Evolutionary conservation across 2,888 invertebrate genomes (phyloP), one percentile per base, ranked within the genome.

Genomic region (Dynastes hyllus): DNA sequence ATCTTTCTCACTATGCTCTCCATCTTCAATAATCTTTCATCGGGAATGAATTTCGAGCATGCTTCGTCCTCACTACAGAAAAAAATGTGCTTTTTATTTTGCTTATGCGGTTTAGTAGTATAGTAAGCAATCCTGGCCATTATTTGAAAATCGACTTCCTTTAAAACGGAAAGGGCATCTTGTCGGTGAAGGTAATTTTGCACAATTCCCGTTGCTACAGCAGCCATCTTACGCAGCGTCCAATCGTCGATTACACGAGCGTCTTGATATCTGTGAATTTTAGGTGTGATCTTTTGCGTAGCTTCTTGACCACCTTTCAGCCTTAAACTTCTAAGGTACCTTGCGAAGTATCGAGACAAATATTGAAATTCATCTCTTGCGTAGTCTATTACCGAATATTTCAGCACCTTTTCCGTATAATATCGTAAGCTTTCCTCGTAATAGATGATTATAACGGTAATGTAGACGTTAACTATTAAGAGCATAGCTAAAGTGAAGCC

Each of bases 401-500:
- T 51, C 16, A 63, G 16, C 9, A 32, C 32, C 22, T 45, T 58
- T 22, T 76, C 27, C 0, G 70, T 32, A 9, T 67, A 75, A 50
- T 70, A 78, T 32, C 63, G 45, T 16, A 70, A n/a, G 37, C 78
- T 76, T 27, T 80, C 76, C 65, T 78, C 80, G 63, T 80, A 80
- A 40, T 78, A 53, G 1, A 78, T 67, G n/a, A 78, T 80, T 8
- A 80, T 78, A 29, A 80, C 70, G 2, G 80, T 78, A 16, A 80
- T 78, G 55, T 80, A 80, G 8, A 76, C 50, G 63, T 76, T 78
- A 16, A 78, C 37, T 40, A 83, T 77, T 11, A 80, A 53, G 16
- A 82, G 8, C 27, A 80, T 81, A 4, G 76, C 66, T 2, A 83
- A 32, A 51, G 80, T 78, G 70, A 81, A 84, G 1, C 66, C 13